Evolutionary conservation across 2,888 invertebrate species (phyloP).

Genomic region (Phania funesta): DNA sequence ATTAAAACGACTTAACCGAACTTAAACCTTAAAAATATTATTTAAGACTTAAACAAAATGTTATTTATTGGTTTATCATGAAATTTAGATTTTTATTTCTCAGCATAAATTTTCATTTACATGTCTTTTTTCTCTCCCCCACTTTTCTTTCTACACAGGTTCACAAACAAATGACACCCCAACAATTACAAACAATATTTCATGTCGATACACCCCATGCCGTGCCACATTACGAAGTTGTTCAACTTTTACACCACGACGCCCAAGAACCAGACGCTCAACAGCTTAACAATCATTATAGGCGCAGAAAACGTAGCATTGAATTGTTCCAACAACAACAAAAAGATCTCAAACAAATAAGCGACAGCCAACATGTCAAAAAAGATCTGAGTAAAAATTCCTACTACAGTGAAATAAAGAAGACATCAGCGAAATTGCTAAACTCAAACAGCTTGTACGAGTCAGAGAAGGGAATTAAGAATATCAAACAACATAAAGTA

Average conservation of each 20-base stretch:
- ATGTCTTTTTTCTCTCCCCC: neutral
- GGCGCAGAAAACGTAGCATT: slow-evolving; percentile 76
- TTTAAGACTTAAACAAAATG: too few species aligned
- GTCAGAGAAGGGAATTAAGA: slow-evolving; percentile 63
- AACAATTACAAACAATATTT: slow-evolving; percentile 90
- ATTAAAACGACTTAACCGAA: too few species aligned
- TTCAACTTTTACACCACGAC: slow-evolving; percentile 86
- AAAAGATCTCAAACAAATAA: slow-evolving; percentile 75
- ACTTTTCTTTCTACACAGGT: slow-evolving; percentile 74
- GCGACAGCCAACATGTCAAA: slow-evolving; percentile 78
- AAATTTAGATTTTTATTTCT: neutral
- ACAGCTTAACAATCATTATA: slow-evolving; percentile 70
- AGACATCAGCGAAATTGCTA: slow-evolving; percentile 67
- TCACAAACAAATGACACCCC: slow-evolving; percentile 93
- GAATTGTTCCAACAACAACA: slow-evolving; percentile 74
- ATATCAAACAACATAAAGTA: slow-evolving; percentile 82
- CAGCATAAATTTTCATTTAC: slow-evolving; percentile 13
- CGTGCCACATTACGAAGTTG: slow-evolving; percentile 92
- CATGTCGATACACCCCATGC: slow-evolving; percentile 89
- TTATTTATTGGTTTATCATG: too few species aligned
- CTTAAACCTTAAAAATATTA: too few species aligned
- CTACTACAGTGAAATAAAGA: slow-evolving; percentile 78
- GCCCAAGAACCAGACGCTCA: slow-evolving; percentile 70
- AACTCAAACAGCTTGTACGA: slow-evolving; percentile 58
- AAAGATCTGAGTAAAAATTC: slow-evolving; percentile 80